phyloP scores from a whole-genome alignment of 2,888 invertebrate species.

The Synanthedon vespiformis region DNA sequence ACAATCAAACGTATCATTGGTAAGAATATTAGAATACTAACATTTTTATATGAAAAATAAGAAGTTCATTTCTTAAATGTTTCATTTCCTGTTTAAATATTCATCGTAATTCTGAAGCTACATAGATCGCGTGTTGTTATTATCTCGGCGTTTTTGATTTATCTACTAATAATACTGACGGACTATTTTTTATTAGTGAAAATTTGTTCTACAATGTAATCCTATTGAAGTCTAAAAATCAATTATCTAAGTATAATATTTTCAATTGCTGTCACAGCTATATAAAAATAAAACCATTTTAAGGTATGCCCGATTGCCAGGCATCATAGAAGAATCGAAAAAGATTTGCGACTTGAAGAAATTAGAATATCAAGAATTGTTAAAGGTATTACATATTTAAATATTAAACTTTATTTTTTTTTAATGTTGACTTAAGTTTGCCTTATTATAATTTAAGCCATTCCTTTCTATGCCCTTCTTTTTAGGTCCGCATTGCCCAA shows the following conservation, averaged over 20 bases:
- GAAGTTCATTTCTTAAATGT: too few species aligned
- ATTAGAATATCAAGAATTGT: slow-evolving; percentile 85
- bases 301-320: slow-evolving; percentile 83
- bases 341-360: slow-evolving; percentile 84
- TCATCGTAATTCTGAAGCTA: too few species aligned
- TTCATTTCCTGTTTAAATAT: too few species aligned
- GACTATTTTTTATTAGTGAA: too few species aligned
- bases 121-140: too few species aligned
- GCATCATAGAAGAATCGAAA: slow-evolving; percentile 85
- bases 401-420: neutral
- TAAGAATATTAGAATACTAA: slow-evolving; percentile 15
- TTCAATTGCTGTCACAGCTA: too few species aligned
- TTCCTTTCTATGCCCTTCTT: neutral
- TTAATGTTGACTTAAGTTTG: slow-evolving; percentile 10
- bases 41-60: too few species aligned
- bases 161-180: too few species aligned
- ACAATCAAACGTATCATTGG: slow-evolving; percentile 90
- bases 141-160: too few species aligned
- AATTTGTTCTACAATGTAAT: too few species aligned
- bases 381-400: slow-evolving; percentile 60
- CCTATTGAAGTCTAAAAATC: too few species aligned
- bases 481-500: slow-evolving; percentile 75
- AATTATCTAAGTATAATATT: too few species aligned
- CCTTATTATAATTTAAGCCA: neutral
- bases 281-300: neutral